Evolutionary conservation across 2,797 vertebrate species (phyloP).

Genomic region (Notoglanidium macrostoma): DNA sequence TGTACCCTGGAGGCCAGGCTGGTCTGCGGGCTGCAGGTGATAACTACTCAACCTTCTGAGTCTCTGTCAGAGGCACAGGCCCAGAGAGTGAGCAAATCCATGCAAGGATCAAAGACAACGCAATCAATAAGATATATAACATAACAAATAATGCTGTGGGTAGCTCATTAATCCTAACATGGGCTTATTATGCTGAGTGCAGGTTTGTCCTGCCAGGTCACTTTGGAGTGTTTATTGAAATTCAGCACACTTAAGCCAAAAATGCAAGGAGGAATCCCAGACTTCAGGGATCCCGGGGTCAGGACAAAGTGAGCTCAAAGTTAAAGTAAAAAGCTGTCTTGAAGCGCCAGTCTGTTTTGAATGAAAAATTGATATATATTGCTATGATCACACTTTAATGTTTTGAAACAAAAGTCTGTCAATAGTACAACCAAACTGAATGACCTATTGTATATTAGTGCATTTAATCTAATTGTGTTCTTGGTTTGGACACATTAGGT

Average conservation of each 20-base stretch:
- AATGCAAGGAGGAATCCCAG: slow-evolving; percentile 60
- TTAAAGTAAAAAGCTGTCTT: slow-evolving; percentile 21
- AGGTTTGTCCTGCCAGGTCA: slow-evolving; percentile 76
- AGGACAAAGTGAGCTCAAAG: slow-evolving; percentile 53
- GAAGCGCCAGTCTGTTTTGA: not conserved
- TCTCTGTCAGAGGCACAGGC: slow-evolving; percentile 52
- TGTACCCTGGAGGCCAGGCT: slow-evolving; percentile 51
- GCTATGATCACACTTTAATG: not conserved
- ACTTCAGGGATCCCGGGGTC: slow-evolving; percentile 69
- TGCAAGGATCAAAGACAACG: slow-evolving; percentile 77
- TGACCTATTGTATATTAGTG: not conserved
- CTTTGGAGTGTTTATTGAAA: slow-evolving; percentile 77
- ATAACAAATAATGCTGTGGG: slow-evolving; percentile 82
- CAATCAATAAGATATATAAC: slow-evolving; percentile 84
- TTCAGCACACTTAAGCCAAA: slow-evolving; percentile 70
- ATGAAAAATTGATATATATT: not conserved
- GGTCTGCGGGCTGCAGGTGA: slow-evolving; percentile 72
- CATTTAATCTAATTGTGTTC: slow-evolving; percentile 2
- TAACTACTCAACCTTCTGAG: slow-evolving; percentile 77
- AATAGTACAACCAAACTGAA: not conserved
- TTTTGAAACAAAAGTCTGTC: not conserved
- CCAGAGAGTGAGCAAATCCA: slow-evolving; percentile 43
- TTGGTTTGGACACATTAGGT: not conserved
- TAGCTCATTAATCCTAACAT: slow-evolving; percentile 80
- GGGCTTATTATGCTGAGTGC: slow-evolving; percentile 76